Evolutionary conservation across 1,140 invertebrate species (phyloP).

Genomic region (Magallana ariakensis): DNA sequence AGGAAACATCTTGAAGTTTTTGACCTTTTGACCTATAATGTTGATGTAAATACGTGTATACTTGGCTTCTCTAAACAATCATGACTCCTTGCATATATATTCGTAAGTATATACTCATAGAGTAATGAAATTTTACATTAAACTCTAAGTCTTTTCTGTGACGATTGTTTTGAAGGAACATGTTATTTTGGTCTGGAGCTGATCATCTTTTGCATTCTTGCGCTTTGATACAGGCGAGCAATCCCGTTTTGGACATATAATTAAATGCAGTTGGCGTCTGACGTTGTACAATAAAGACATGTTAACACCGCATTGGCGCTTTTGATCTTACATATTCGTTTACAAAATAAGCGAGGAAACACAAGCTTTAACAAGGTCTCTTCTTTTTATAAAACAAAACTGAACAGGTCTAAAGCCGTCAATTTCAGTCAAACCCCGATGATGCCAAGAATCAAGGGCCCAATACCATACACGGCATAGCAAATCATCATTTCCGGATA

Average conservation of each 20-base stretch:
- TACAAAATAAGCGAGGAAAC: conserved; percentile 41
- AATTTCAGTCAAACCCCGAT: conserved; percentile 1
- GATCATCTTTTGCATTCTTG: background rate
- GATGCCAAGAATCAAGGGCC: background rate
- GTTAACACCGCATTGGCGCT: conserved; percentile 3
- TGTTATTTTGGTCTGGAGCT: too few relatives aligned
- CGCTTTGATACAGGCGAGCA: background rate
- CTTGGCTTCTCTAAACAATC: too few relatives aligned
- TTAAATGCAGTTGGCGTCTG: conserved; percentile 8
- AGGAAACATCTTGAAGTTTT: too few relatives aligned
- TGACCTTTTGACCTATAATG: too few relatives aligned
- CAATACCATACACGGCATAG: background rate
- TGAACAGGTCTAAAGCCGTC: conserved; percentile 19
- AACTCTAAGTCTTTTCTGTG: background rate
- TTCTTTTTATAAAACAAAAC: conserved; percentile 7
- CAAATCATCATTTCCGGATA: conserved; percentile 16
- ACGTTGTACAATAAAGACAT: conserved; percentile 12
- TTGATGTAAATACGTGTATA: too few relatives aligned
- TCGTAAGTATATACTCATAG: too few relatives aligned
- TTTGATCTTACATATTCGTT: conserved; percentile 43
- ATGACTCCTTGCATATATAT: too few relatives aligned
- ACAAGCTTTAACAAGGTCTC: background rate
- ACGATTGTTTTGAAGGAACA: background rate
- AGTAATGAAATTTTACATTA: too few relatives aligned
- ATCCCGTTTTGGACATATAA: background rate